phyloP scores from a whole-genome alignment of 2,888 invertebrate genomes.

The Campaea margaritaria region DNA sequence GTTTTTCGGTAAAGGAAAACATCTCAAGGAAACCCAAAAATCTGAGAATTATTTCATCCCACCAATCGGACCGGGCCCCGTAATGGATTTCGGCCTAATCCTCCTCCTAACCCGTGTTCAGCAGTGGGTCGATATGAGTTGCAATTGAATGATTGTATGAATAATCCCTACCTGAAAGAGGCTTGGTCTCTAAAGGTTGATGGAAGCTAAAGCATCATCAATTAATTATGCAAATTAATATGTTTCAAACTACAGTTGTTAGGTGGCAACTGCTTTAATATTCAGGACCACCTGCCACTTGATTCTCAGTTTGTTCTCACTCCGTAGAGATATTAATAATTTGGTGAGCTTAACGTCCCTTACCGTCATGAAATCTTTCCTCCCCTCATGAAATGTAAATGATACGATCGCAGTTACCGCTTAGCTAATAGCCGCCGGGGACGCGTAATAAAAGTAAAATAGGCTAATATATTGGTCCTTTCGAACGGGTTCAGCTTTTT shows the following conservation, averaged over 20 bases:
- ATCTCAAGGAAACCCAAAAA: no score
- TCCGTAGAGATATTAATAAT: slow-evolving; percentile 46
- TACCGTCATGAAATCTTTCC: slow-evolving; percentile 47
- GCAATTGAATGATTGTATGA: no score
- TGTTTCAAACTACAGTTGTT: slow-evolving; percentile 44
- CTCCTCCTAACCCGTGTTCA: no score
- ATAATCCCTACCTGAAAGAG: neutral
- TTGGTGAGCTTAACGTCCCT: slow-evolving; percentile 36
- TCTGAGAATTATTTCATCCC: no score
- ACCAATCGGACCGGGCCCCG: no score
- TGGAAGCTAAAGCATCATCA: slow-evolving; percentile 38
- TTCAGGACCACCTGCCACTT: slow-evolving; percentile 45
- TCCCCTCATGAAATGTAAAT: slow-evolving; percentile 35
- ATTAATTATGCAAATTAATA: slow-evolving; percentile 53
- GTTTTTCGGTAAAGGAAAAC: no score
- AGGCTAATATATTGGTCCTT: slow-evolving; percentile 16
- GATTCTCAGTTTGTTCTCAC: slow-evolving; percentile 37
- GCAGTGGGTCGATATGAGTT: no score
- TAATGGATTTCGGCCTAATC: no score
- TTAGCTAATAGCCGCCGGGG: slow-evolving; percentile 34
- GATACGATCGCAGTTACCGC: slow-evolving; percentile 33
- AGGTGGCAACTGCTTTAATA: slow-evolving; percentile 47
- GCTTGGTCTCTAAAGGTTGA: slow-evolving; percentile 23
- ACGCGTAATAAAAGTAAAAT: slow-evolving; percentile 35
- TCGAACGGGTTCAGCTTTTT: slow-evolving; percentile 22